Evolutionary conservation across 2,888 invertebrate genomes (phyloP), one percentile per base, ranked within the genome.

Genomic region (Acrobasis repandana): DNA sequence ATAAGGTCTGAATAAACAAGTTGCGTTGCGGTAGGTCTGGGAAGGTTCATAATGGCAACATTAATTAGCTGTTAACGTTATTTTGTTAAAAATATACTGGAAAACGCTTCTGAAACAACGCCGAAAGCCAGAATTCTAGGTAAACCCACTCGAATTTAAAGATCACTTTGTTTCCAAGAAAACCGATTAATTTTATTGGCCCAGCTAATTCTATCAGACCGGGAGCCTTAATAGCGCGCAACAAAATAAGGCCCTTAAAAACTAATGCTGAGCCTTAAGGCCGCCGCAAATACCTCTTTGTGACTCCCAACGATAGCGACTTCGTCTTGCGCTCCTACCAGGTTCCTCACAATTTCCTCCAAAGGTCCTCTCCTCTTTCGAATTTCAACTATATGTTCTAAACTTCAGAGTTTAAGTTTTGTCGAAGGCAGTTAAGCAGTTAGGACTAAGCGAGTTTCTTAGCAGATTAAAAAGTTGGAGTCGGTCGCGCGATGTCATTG

Each of bases 181-280:
- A 71, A 77, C 81, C 86, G 89, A 90, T 91, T 90, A 86, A 88
- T 88, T 88, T 90, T 83, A 91, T 88, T 86, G 85, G 80, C 74
- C 69, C 71, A 74, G 86, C 89, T 90, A 89, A 91, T 89, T 90
- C 90, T 90, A 89, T 90, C 86, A 88, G 85, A 79, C 84, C 75
- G 77, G n/a, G n/a, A n/a, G 82, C 82, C 83, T 88, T 88, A 87
- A 89, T 85, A 83, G 88, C 86, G 81, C 87, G 83, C 86, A 88
- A 86, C 89, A 87, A 88, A 90, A 90, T 89, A 91, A 90, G 88
- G 84, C 89, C 88, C 89, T 90, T 90, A 90, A 91, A 91, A 91
- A 91, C 90, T 88, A 91, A 91, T 90, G 91, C 85, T 83, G 87
- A 82, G 88, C 82, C 88, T 88, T 90, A 90, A 90, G 88, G 82